These are phyloP conservation scores for Cherax quadricarinatus DNA, from an alignment of 1,140 invertebrate species.

Conservation along the genomic window DNA sequence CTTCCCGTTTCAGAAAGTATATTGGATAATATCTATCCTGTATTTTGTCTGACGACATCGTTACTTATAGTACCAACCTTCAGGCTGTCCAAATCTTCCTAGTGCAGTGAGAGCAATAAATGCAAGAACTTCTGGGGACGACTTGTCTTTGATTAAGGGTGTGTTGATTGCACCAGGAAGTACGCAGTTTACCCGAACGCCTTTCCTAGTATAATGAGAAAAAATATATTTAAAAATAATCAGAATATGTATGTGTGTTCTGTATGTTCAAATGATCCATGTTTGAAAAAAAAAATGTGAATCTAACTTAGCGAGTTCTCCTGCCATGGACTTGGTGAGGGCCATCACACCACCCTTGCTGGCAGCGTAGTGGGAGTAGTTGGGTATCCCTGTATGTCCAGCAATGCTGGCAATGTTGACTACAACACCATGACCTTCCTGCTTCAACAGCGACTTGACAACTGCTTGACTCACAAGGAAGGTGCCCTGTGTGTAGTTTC, in stretches of 20 bases:
- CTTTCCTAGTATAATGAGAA: conserved; percentile 76
- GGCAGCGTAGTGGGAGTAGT: conserved; percentile 91
- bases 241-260: too few relatives aligned
- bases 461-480: conserved; percentile 88
- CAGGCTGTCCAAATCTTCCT: conserved; percentile 84
- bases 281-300: too few relatives aligned
- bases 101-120: conserved; percentile 83
- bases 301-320: conserved; percentile 83
- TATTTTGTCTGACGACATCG: too few relatives aligned
- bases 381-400: conserved; percentile 90
- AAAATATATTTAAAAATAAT: too few relatives aligned
- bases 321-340: conserved; percentile 89
- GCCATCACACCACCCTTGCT: conserved; percentile 93
- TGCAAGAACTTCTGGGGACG: conserved; percentile 86
- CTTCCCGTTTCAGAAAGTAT: too few relatives aligned
- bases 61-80: conserved; percentile 79
- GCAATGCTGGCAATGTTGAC: conserved; percentile 93
- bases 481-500: conserved; percentile 84
- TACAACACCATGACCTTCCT: conserved; percentile 84
- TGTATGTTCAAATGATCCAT: too few relatives aligned
- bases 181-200: too few relatives aligned
- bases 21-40: too few relatives aligned
- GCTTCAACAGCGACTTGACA: conserved; percentile 84
- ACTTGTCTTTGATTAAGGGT: conserved; percentile 84
- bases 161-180: conserved; percentile 93